Percentiles rank a stretch among this genome's conserved stretches.
These are phyloP conservation scores for Megalopta genalis DNA, from an alignment of 1,140 invertebrate species.

Conservation along the genomic window DNA sequence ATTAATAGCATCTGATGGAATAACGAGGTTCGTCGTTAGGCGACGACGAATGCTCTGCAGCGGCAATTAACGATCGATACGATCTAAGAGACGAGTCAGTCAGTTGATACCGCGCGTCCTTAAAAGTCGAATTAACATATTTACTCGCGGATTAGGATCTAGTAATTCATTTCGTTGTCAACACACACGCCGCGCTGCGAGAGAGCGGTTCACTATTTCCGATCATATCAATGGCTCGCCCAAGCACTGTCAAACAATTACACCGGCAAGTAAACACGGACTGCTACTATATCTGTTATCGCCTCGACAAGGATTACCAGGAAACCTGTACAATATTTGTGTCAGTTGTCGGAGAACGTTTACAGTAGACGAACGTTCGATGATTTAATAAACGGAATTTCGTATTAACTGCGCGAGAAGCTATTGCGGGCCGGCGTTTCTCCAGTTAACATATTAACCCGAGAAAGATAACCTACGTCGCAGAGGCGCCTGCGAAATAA, in stretches of 20 bases:
- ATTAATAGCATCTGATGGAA: too few relatives aligned
- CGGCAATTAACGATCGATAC: too few relatives aligned
- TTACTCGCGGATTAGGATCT: not conserved
- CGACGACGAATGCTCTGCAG: too few relatives aligned
- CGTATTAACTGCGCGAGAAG: not conserved
- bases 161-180: not conserved
- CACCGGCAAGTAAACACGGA: not conserved
- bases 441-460: too few relatives aligned
- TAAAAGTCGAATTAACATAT: too few relatives aligned
- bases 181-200: too few relatives aligned
- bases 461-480: too few relatives aligned
- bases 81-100: too few relatives aligned
- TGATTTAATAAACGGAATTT: not conserved
- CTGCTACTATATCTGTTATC: not conserved
- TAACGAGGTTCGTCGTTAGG: too few relatives aligned
- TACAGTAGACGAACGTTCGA: not conserved
- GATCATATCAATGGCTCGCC: constrained; percentile 1
- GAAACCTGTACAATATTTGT: not conserved
- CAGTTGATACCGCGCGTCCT: too few relatives aligned
- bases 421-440: not conserved
- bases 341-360: not conserved
- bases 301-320: not conserved
- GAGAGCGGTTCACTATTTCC: not conserved
- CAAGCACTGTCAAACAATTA: not conserved
- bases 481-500: too few relatives aligned